Evolutionary conservation across 1,140 invertebrate genomes (phyloP).

Genomic region (Drosophila truncata): DNA sequence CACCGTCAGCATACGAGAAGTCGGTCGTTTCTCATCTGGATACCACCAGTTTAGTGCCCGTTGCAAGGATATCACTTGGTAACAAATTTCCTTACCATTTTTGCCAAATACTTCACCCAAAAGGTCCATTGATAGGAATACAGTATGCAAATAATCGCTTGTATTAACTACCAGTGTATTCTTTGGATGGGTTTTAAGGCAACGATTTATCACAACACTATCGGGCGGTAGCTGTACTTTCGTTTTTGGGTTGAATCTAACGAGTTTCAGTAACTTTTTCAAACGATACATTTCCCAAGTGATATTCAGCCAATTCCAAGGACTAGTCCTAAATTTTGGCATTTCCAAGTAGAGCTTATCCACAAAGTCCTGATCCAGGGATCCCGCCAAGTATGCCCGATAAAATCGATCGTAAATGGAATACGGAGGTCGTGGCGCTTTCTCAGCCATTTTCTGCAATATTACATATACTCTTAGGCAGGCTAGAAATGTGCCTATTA

Average conservation of each 20-base stretch:
- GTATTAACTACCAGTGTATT: not conserved
- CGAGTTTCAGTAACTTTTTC: accelerated
- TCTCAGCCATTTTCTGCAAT: constrained; percentile 15
- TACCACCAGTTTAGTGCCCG: constrained; percentile 59
- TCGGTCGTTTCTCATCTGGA: constrained; percentile 48
- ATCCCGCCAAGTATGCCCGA: not conserved
- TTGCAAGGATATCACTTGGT: constrained; percentile 30
- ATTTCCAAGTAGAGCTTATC: constrained; percentile 10
- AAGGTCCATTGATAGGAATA: constrained; percentile 10
- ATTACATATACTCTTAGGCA: constrained; percentile 25
- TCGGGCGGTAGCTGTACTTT: not conserved
- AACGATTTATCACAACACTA: constrained; percentile 15
- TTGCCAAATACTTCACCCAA: constrained; percentile 15
- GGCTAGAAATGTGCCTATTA: not conserved
- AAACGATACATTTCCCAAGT: constrained; percentile 40
- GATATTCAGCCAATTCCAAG: constrained; percentile 14
- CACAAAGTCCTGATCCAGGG: not conserved
- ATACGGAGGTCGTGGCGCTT: constrained; percentile 14
- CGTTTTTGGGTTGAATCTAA: not conserved
- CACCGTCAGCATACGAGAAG: constrained; percentile 36
- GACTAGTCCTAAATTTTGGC: too few species aligned
- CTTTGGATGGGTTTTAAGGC: not conserved
- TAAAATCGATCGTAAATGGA: constrained; percentile 18
- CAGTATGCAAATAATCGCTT: constrained; percentile 25
- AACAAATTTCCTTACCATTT: not conserved